Base-by-base conservation (phyloP, 2,113 vertebrate species). In the Columba livia region DNA sequence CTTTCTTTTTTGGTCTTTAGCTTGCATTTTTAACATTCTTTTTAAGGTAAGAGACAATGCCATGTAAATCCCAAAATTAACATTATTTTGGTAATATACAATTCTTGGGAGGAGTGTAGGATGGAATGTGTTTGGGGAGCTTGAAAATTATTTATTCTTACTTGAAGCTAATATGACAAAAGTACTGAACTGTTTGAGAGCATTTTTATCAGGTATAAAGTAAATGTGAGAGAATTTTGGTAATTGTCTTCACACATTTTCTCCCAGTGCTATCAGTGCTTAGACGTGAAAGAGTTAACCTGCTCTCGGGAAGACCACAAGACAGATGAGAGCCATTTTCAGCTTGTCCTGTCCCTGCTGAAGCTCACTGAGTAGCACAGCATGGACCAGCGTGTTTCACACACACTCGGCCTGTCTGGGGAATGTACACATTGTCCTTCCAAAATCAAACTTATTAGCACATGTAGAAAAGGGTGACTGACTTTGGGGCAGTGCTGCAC, bases 351-450 rank as follows among this genome's bases (percentile, higher is more conserved):
- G 97, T 98, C 98, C 98, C 97, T 96, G 94, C 97, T 98, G 97
- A 98, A 97, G 97, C 98, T 97, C 97, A 95, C 98, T 97, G 96
- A 98, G 98, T 97, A 98, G 98, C 98, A 92, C 97, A 97, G 98
- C 98, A 97, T 94, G 97, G 98, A 97, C 97, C 81, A 95, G 97
- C 97, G 94, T 98, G 98, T 98, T 98, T 97, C 98, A 98, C 98
- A 98, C 97, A 98, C 97, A 85, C 98, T 96, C 91, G 95, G 97
- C 97, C 98, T 98, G 98, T 98, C 98, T 98, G 94, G 98, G 98
- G 98, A 98, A 97, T 98, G 98, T 98, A 98, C 98, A 98, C 98
- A 98, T 98, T 98, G 98, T 98, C 98, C 98, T 98, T 98, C 98
- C 97, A 98, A 98, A 98, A 98, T 98, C 98, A 98, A 97, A 97